Percentiles rank a stretch among this genome's conserved stretches.
phyloP scores from a whole-genome alignment of 1,140 invertebrate genomes.

The Orussus abietinus region DNA sequence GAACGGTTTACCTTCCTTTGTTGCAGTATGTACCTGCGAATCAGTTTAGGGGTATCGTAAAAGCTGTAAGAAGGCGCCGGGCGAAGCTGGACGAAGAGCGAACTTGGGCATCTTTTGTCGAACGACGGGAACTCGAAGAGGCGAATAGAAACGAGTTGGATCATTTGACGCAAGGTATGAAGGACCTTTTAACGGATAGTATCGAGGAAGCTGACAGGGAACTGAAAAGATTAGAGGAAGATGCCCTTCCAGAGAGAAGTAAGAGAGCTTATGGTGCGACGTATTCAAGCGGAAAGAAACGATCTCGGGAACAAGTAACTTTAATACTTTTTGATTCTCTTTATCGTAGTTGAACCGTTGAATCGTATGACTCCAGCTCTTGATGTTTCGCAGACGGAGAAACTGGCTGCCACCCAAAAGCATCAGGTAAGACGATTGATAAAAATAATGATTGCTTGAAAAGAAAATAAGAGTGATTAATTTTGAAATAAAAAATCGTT shows the following conservation, averaged over 20 bases:
- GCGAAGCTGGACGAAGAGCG: conserved; percentile 35
- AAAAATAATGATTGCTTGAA: no score
- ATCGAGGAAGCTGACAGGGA: conserved; percentile 30
- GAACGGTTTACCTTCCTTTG: not conserved
- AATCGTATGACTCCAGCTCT: no score
- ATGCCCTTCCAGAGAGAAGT: conserved; percentile 24
- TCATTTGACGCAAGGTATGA: conserved; percentile 8
- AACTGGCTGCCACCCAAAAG: conserved; percentile 5
- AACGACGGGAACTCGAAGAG: conserved; percentile 29
- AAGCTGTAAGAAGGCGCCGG: conserved; percentile 37
- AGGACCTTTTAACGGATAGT: conserved; percentile 23
- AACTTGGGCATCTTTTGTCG: conserved; percentile 36
- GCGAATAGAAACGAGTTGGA: not conserved
- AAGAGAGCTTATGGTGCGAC: conserved; percentile 10
- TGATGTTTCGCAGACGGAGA: no score
- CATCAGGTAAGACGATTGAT: not conserved
- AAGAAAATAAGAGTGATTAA: conserved; percentile 6
- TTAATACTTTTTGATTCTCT: no score
- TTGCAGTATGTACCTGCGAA: conserved; percentile 41
- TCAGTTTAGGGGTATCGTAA: conserved; percentile 42
- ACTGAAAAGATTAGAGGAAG: conserved; percentile 29
- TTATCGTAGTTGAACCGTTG: no score
- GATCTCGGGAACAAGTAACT: no score
- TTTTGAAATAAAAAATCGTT: conserved; percentile 8
- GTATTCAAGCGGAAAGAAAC: no score